Base-by-base conservation (phyloP, 2,113 vertebrate genomes). In the Pimephales promelas region DNA sequence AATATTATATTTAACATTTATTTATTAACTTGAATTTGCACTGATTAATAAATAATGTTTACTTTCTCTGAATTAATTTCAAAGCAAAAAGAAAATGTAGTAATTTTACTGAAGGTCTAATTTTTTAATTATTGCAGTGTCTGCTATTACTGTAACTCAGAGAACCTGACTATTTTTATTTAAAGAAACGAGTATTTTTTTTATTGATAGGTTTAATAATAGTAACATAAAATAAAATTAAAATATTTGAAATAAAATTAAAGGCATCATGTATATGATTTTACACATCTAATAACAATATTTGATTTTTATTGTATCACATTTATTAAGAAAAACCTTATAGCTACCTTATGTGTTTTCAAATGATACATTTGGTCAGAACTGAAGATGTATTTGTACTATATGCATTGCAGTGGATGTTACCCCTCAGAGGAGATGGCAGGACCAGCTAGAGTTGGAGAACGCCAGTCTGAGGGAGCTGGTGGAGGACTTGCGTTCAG, bases 401-500 rank as follows among this genome's bases (percentile, higher is more conserved):
- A n/a, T 45, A 16, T 49, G 45, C 47, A 26, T 24, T 73, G 31
- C 82, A 83, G 83, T 43, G 36, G 34, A 26, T 52, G 73, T 64
- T 16, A 40, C 57, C 36, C 86, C 75, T 13, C 82, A 77, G 73
- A 83, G 57, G 47, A 57, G 52, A 47, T 54, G 59, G n/a, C 83
- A 81, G 66, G 75, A 79, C 52, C 59, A 81, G 40, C 77, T 90
- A 47, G 89, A 89, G 61, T n/a, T 88, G 49, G 90, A 91, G 85
- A 91, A 90, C 3, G 84, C 86, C 36, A 85, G 88, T 87, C 91
- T 95, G 70, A 90, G 94, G 82, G 94, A 95, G 87, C 88, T 95
- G 83, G 94, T 95, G 85, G 94, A 95, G 90, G 94, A 95, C 87
- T 92, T 95, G 13, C 92, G 94, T 34, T 92, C 91, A 0, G 92